Base-by-base conservation (phyloP, 1,140 invertebrate genomes). In the Andricus grossulariae region DNA sequence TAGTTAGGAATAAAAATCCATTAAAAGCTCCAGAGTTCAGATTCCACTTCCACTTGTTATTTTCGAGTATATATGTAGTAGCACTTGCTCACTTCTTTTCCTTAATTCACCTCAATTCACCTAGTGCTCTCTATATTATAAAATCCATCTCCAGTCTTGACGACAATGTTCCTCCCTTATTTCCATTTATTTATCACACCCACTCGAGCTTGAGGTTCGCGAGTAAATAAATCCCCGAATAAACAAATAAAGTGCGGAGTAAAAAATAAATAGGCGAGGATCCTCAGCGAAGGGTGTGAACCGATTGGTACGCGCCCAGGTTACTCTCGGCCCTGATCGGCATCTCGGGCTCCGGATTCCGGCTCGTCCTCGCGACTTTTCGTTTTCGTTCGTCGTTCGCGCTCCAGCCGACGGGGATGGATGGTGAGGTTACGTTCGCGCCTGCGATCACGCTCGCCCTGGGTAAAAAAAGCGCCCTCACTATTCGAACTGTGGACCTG, bases 261-360 rank as follows among this genome's bases (percentile, higher is more conserved):
- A 19, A 21, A 55, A 55, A 13, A 66, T n/a, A 6, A 39, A 66
- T 12, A 60, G 57, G 54, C 7, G 19, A 60, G 25, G 21, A 60
- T 66, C 32, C 60, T 66, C 15, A 66, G 60, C 32, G 39, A 66
- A 39, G 60, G 60, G 60, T 66, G 60, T 66, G 60, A 66, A 66
- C 60, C 39, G 60, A 39, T 66, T 66, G 60, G 60, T 66, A 66
- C 60, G 60, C 60, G 60, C 60, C 60, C 60, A 66, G 60, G 60
- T 66, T 66, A 39, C 60, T 66, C 60, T 66, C 60, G 60, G 19
- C 55, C 55, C 19, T 21, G 55, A 57, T 57, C 55, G 55, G 55
- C 55, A 57, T 57, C 55, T 57, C 55, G 55, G 60, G 60, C 60
- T 66, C 60, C 39, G 60, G 60, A 66, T 66, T 66, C 60, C 60